Evolutionary conservation across 2,888 invertebrate species (phyloP).

Genomic region (Platynereis dumerilii): DNA sequence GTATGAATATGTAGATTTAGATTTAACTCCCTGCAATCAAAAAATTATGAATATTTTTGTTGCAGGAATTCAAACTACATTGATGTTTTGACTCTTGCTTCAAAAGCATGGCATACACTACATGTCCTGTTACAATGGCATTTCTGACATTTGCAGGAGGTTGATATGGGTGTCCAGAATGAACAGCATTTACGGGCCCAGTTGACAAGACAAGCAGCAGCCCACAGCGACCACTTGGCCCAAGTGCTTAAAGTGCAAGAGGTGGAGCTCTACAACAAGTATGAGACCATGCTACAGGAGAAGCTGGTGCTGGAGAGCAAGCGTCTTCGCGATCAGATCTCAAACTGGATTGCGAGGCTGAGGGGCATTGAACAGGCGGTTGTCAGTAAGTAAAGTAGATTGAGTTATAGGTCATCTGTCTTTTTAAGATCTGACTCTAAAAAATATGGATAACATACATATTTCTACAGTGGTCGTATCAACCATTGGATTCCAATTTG

Average conservation of each 20-base stretch:
- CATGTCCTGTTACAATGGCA: too few relatives aligned
- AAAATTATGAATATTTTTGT: too few relatives aligned
- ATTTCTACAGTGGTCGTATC: too few relatives aligned
- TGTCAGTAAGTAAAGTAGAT: constrained; percentile 71
- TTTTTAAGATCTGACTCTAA: too few relatives aligned
- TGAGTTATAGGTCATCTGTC: too few relatives aligned
- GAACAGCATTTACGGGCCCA: constrained; percentile 79
- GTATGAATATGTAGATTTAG: too few relatives aligned
- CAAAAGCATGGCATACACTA: too few relatives aligned
- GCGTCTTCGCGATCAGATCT: constrained; percentile 75
- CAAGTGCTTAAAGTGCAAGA: constrained; percentile 71
- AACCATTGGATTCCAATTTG: too few relatives aligned
- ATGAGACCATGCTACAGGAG: constrained; percentile 69
- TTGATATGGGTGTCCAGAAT: constrained; percentile 45
- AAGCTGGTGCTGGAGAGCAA: constrained; percentile 72
- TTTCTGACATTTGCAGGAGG: constrained; percentile 40
- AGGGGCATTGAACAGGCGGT: constrained; percentile 80
- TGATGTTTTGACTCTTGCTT: too few relatives aligned
- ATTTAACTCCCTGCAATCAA: too few relatives aligned
- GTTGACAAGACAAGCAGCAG: constrained; percentile 83
- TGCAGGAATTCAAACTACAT: too few relatives aligned
- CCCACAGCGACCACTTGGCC: constrained; percentile 75
- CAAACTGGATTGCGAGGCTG: constrained; percentile 76
- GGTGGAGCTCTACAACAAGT: constrained; percentile 67
- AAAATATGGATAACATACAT: too few relatives aligned